Evolutionary conservation across 2,113 vertebrate genomes (phyloP).

Genomic region (Silurus meridionalis): DNA sequence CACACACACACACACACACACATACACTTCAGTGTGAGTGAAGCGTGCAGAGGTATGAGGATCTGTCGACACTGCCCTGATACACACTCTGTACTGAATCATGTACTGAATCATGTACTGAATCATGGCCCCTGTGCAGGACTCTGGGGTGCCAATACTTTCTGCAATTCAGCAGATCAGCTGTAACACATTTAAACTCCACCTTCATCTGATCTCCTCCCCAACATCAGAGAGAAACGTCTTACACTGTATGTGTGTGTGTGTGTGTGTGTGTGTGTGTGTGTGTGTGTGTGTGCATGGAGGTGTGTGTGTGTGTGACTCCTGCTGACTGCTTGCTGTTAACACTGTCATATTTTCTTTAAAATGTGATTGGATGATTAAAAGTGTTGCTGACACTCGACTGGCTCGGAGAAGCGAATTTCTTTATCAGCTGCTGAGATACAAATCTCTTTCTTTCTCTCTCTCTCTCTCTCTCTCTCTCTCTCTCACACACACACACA

Average conservation of each 20-base stretch:
- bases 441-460: conserved; percentile 25
- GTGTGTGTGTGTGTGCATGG: conserved; percentile 11
- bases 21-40: not conserved
- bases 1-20: conserved; percentile 1
- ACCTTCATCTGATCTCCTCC: not conserved
- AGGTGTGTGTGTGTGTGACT: conserved; percentile 1
- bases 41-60: conserved; percentile 11
- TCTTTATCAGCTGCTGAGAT: conserved; percentile 35
- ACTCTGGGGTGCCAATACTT: not conserved
- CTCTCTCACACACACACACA: not conserved
- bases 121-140: not conserved
- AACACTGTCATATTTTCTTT: conserved; percentile 21
- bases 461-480: not conserved
- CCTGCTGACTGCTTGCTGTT: conserved; percentile 6
- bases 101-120: not conserved
- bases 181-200: not conserved
- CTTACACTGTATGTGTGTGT: not conserved
- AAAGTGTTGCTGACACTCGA: conserved; percentile 4
- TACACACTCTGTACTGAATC: not conserved
- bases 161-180: not conserved
- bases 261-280: conserved; percentile 42
- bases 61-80: conserved; percentile 10
- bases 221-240: not conserved
- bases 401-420: not conserved
- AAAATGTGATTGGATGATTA: conserved; percentile 30